Evolutionary conservation across 1,140 invertebrate genomes (phyloP), one percentile per base, ranked within the genome.

Genomic region (Drosophila mojavensis): DNA sequence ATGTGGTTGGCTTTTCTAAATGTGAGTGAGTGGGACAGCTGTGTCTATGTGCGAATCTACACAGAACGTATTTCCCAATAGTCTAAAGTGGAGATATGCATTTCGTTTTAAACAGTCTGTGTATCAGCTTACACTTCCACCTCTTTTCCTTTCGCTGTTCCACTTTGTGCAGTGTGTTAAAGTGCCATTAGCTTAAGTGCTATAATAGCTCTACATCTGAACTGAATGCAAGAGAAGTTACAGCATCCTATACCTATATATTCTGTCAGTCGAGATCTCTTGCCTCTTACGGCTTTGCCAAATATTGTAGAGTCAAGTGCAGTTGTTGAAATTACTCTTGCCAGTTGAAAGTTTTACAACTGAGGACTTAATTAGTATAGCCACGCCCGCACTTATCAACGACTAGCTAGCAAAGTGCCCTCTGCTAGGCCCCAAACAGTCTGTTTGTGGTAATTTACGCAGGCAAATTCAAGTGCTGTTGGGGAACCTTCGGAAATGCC

Each of bases 381-480:
- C 15, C 15, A 13, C 20, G 3, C 30, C 33, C 17, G 20, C 30
- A 39, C 30, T 55, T 36, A 33, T 17, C n/a, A 55, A 41, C 15
- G 13, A 36, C 36, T 5, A 53, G 24, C 54, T 10, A 11, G 15
- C 9, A 47, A 47, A 43, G n/a, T 43, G 1, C 6, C 11, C 13
- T 9, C 9, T 3, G 9, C 17, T 24, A 39, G 54, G 9, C 41
- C 58, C 15, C 58, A 60, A 48, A 48, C 28, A 30, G 26, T 60
- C 58, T 60, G 28, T 33, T 33, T 30, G 43, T 33, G 36, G 26
- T 30, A 59, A 59, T 59, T 45, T 30, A 28, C 24, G 24, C 41
- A 59, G 56, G 7, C 58, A 60, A 47, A 60, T 43, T 60, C 58
- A 48, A 60, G 15, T 60, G 41, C 56, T 45, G 41, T 15, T 26